Evolutionary conservation across 2,888 invertebrate genomes (phyloP), one percentile per base, ranked within the genome.

Genomic region (Dyspetes luteomarginatus): DNA sequence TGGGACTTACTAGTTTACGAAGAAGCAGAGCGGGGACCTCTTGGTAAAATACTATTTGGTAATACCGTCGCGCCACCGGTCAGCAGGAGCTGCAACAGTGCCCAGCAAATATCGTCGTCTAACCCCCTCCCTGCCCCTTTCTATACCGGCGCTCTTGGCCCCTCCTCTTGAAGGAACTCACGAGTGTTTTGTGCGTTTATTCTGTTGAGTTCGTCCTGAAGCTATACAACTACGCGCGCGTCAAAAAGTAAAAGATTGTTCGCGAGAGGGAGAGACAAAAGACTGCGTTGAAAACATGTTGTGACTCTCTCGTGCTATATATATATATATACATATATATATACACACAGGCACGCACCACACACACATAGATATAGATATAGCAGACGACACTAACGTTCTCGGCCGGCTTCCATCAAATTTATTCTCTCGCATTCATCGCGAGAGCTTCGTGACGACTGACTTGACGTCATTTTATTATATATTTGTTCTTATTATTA

Each of bases 341-440:
- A n/a, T n/a, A n/a, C n/a, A n/a, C n/a, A n/a, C n/a, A n/a, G n/a
- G n/a, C n/a, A n/a, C n/a, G n/a, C n/a, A n/a, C n/a, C n/a, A n/a
- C n/a, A n/a, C n/a, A 36, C 36, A 9, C 12, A 12, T 36, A 12
- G 7, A 36, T 36, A 36, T 36, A 36, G 7, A 36, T 3, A 12
- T 12, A 12, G 1, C 12, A 36, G 36, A 36, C 36, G 36, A 36
- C 7, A 36, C 7, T 36, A 36, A 12, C 36, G 36, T 36, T 7
- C 36, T 36, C 2, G 36, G 12, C 48, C 48, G 17, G 48, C 48
- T 48, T 48, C 48, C 12, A 5, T 17, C 48, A n/a, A 48, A 17
- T 15, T 48, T 17, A 48, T 45, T 71, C 71, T 60, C 30, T 50
- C 50, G 60, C 71, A 60, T 71, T 71, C 71, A 50, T 60, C 48